Conservation (phyloP, 2,888 invertebrate genomes). For the Lithophane leautieri region DNA sequence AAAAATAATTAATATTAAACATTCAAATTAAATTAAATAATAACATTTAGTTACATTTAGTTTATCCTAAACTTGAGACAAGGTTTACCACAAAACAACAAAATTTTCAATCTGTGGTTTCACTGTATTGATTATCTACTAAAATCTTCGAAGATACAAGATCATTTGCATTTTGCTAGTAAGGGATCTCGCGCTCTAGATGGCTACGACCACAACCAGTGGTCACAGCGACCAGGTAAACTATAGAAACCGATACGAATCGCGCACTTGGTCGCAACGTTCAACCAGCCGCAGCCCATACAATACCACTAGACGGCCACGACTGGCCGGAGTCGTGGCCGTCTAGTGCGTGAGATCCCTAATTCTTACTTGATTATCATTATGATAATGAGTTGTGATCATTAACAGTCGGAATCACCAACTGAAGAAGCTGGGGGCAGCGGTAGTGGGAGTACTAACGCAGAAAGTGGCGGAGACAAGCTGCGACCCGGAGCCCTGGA, state of each 20-base stretch:
- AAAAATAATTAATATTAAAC: no score
- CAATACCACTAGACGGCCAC: no score
- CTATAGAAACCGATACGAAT: no score
- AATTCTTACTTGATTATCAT: neutral
- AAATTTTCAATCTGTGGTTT: neutral
- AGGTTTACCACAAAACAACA: neutral
- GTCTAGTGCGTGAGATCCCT: no score
- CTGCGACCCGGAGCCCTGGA: slow-evolving; percentile 97
- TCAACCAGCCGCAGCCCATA: no score
- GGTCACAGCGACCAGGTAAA: no score
- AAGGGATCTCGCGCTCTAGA: no score
- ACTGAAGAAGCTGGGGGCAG: slow-evolving; percentile 79
- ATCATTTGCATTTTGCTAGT: neutral
- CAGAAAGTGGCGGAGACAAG: slow-evolving; percentile 90
- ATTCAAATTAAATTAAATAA: no score
- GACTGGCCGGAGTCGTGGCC: no score
- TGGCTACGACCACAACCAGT: no score
- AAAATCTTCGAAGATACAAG: neutral
- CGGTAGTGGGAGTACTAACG: slow-evolving; percentile 74
- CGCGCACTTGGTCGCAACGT: no score
- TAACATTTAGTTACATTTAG: no score
- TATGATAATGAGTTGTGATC: neutral
- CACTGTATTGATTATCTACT: neutral
- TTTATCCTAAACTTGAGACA: neutral
- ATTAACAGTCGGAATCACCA: slow-evolving; percentile 80